Evolutionary conservation across 2,797 vertebrate genomes (phyloP).

Genomic region (Crypturellus tataupa): DNA sequence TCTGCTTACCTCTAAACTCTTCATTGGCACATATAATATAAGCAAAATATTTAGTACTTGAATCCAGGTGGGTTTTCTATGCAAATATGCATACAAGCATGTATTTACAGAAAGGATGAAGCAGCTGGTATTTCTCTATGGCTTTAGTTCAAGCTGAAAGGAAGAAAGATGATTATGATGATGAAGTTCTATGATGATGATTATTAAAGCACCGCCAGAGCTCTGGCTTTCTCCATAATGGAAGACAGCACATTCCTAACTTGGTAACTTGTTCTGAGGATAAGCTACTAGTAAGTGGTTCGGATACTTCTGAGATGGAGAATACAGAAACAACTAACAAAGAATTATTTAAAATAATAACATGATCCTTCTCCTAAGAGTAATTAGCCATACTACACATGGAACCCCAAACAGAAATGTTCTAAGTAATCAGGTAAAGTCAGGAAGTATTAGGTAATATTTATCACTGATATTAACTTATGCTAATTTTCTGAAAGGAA

Average conservation of each 20-base stretch:
- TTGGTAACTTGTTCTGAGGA: slow-evolving; percentile 10
- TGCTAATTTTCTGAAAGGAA: neutral
- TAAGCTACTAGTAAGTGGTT: neutral
- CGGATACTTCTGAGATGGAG: neutral
- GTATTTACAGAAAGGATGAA: slow-evolving; percentile 10
- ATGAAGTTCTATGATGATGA: slow-evolving; percentile 40
- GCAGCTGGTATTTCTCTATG: slow-evolving; percentile 18
- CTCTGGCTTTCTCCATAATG: slow-evolving; percentile 26
- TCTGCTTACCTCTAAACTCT: neutral
- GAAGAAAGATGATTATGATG: slow-evolving; percentile 47
- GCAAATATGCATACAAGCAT: neutral
- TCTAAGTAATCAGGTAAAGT: neutral
- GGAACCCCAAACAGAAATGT: fast-evolving
- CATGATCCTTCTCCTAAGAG: neutral
- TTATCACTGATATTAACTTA: neutral
- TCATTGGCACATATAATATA: neutral
- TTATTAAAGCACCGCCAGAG: slow-evolving; percentile 21
- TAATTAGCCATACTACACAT: neutral
- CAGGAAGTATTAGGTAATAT: neutral
- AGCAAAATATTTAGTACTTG: neutral
- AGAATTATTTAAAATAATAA: neutral
- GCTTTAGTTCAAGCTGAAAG: slow-evolving; percentile 29
- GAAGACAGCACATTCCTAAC: neutral
- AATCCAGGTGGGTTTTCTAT: neutral
- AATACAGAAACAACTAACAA: neutral